These are phyloP conservation scores for Aphaenogaster rudis DNA, from an alignment of 1,140 invertebrate genomes.

Conservation along the genomic window DNA sequence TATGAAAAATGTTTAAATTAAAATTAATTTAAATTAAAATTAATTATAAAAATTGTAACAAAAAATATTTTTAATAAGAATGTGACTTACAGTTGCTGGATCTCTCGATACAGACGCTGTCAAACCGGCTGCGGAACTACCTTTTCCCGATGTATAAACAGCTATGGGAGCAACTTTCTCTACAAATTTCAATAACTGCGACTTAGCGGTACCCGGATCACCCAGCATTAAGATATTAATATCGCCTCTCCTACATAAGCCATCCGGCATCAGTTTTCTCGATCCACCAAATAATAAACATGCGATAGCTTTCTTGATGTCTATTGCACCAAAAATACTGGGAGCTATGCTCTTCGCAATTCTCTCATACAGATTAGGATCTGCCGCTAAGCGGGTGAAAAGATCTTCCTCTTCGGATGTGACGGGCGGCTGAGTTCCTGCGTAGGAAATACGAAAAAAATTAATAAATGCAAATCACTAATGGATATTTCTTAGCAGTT, in stretches of 20 bases:
- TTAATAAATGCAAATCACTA: background rate
- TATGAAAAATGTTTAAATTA: background rate
- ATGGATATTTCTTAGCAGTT: conserved; percentile 4
- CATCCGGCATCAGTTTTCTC: conserved; percentile 97
- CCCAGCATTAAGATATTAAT: conserved; percentile 98
- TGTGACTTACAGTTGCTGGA: conserved; percentile 92
- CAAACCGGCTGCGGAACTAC: conserved; percentile 99
- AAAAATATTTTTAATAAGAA: background rate
- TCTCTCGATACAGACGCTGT: conserved; percentile 99
- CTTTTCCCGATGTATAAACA: conserved; percentile 99
- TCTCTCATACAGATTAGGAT: conserved; percentile 95
- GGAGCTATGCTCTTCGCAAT: conserved; percentile 97
- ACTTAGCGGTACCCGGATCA: conserved; percentile 99
- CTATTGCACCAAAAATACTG: conserved; percentile 97
- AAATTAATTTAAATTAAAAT: conserved; percentile 7
- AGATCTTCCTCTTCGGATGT: conserved; percentile 96
- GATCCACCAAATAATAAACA: conserved; percentile 98
- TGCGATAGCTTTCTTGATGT: conserved; percentile 99
- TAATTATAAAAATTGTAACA: background rate
- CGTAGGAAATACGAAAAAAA: background rate
- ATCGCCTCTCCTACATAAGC: conserved; percentile 97
- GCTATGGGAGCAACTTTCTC: conserved; percentile 98
- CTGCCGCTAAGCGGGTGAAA: conserved; percentile 94
- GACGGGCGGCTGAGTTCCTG: conserved; percentile 85
- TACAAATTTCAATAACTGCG: conserved; percentile 99